Evolutionary conservation across 2,113 vertebrate species (phyloP).

Genomic region (Panthera leo): DNA sequence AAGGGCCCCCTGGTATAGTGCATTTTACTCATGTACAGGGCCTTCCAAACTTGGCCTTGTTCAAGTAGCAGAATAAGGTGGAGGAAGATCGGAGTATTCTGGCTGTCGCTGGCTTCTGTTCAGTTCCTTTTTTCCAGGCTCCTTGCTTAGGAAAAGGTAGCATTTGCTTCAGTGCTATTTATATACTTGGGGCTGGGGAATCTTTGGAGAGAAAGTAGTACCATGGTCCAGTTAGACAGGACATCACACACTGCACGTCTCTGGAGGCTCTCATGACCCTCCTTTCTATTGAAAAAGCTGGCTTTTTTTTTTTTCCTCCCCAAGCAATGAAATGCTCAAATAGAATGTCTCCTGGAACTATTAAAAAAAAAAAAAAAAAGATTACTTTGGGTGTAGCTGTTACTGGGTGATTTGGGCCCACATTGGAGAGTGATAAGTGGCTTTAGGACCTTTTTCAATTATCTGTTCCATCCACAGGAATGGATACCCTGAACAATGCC

Average conservation of each 20-base stretch:
- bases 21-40: rapidly evolving
- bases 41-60: neutral
- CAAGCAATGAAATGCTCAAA: neutral
- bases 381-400: neutral
- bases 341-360: neutral
- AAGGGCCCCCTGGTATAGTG: neutral
- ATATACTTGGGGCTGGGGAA: neutral
- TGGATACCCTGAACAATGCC: constrained; percentile 96
- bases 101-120: neutral
- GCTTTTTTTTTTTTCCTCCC: neutral
- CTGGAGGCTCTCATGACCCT: neutral
- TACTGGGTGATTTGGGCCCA: neutral
- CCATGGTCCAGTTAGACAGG: neutral
- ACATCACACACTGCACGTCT: neutral
- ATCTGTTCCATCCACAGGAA: constrained; percentile 86
- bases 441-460: neutral
- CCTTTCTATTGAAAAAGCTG: neutral
- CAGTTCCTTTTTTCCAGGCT: neutral
- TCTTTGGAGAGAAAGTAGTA: neutral
- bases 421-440: neutral
- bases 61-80: neutral
- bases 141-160: neutral
- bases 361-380: neutral
- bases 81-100: neutral
- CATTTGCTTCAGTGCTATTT: neutral